Base-by-base conservation (phyloP, 2,797 vertebrate species). In the Apodemus agrarius region DNA sequence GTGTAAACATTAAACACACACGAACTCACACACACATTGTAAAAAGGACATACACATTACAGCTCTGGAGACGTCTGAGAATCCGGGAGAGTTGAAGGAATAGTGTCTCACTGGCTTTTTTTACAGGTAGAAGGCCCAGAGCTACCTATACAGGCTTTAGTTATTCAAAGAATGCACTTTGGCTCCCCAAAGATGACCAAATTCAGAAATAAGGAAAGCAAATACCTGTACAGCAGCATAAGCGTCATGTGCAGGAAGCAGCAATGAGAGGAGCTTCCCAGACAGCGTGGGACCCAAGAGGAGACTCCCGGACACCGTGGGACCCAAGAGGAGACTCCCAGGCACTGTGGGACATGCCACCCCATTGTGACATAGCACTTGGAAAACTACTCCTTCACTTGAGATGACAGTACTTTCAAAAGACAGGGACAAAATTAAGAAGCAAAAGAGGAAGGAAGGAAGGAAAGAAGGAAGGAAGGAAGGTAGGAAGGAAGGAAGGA, bases 131-230 rank as follows among this genome's bases (percentile, higher is more conserved):
- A 96, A 93, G 40, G 26, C 87, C 83, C 61, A 86, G 94, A 72
- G 63, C 75, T 79, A 52, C 59, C 78, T 63, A 80, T 82, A 83
- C 79, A 97, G 91, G 74, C 43, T 96, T 92, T 96, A 90, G 89
- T 97, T 95, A 94, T 88, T 96, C 57, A 80, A 94, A 95, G 54
- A 90, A 72, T 86, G 74, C 1, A 46, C 59, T 93, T 90, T 92
- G 83, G 22, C 72, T 90, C 85, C 46, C 96, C 78, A 63, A 92
- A 91, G n/a, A 75, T 52, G 59, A 75, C 57, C 79, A 97, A 83
- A 72, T 17, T 81, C 75, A 75, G 90, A 95, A 97, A 89, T 89
- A 82, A 95, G 89, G 87, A 91, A 87, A 94, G 65, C 0, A 9
- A 89, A 52, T 81, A 82, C 31, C 16, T 88, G 79, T 76, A 74